These are phyloP conservation scores for Ophion costatus DNA, from an alignment of 2,888 invertebrate species.

Conservation along the genomic window DNA sequence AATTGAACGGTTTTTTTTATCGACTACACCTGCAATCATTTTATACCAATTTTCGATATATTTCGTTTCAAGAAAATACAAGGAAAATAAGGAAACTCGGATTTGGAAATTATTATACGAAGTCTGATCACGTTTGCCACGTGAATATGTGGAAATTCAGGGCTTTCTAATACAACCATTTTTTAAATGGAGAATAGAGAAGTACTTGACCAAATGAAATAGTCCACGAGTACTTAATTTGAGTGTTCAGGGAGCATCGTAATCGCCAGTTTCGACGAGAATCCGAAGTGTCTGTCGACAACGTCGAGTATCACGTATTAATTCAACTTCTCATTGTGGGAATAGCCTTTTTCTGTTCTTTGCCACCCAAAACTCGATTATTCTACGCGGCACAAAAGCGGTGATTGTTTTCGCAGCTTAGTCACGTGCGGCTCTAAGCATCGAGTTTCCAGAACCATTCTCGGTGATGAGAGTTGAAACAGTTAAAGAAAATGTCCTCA, in stretches of 20 bases:
- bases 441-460: background rate
- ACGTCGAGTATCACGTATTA: slow-evolving; percentile 1
- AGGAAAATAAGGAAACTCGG: background rate
- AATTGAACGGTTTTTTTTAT: too few relatives aligned
- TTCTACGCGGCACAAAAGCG: background rate
- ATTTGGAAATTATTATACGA: background rate
- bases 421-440: background rate
- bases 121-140: slow-evolving; percentile 19
- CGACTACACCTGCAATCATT: background rate
- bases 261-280: slow-evolving; percentile 29
- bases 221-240: background rate
- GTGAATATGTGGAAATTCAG: slow-evolving; percentile 4
- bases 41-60: background rate
- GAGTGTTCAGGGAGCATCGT: slow-evolving; percentile 17
- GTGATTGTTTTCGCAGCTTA: background rate
- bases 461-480: background rate
- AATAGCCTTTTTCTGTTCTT: background rate
- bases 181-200: slow-evolving; percentile 23
- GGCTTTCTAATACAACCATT: slow-evolving; percentile 3
- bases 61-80: background rate
- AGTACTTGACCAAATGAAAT: slow-evolving; percentile 10
- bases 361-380: slow-evolving; percentile 16
- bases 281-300: slow-evolving; percentile 38
- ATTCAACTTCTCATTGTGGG: background rate
- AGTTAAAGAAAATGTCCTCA: background rate